Conservation (phyloP, 2,888 invertebrate species). For the Trachelus iudaicus region DNA sequence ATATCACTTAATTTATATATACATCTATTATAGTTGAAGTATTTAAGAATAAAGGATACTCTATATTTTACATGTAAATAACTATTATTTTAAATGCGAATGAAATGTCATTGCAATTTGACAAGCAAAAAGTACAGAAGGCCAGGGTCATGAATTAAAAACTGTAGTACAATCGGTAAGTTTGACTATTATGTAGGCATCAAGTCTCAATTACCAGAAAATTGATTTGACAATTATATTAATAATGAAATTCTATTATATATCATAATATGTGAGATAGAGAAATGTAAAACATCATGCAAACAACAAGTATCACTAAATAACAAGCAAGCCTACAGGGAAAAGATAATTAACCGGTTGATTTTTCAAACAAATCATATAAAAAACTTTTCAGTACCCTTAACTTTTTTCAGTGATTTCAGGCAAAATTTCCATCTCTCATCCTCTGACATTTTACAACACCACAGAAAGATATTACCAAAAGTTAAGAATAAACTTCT, state of each 20-base stretch:
- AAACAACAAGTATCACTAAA: neutral
- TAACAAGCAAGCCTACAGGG: neutral
- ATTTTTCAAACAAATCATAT: neutral
- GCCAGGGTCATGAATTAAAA: neutral
- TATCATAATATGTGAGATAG: neutral
- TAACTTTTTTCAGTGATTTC: conserved; percentile 23
- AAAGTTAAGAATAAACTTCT: too few relatives aligned
- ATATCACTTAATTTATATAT: neutral
- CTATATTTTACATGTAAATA: neutral
- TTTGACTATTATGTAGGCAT: neutral
- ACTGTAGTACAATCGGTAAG: neutral
- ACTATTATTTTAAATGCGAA: neutral
- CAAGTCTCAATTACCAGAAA: neutral
- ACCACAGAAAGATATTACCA: neutral
- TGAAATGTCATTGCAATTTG: too few relatives aligned
- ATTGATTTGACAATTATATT: neutral
- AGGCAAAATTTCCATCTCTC: conserved; percentile 16
- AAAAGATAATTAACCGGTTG: neutral
- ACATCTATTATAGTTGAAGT: neutral
- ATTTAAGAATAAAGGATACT: neutral
- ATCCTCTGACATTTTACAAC: conserved; percentile 19
- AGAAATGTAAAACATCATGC: neutral
- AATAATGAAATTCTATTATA: neutral
- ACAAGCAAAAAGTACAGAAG: neutral
- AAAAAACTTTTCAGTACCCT: conserved; percentile 23